phyloP scores from a whole-genome alignment of 2,797 vertebrate genomes.

The Tiaroga cobitis region DNA sequence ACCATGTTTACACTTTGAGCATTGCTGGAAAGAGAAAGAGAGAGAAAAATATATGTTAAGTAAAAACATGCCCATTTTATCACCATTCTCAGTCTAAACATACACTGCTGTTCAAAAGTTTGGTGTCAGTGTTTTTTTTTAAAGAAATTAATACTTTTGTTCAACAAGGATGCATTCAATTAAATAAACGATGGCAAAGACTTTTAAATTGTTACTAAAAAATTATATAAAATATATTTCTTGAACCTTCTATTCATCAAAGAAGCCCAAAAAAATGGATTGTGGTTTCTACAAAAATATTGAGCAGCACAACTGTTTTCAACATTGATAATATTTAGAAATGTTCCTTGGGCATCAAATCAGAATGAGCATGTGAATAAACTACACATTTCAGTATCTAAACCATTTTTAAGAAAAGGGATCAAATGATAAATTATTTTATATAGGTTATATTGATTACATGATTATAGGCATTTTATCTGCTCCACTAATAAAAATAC shows the following conservation, averaged over 20 bases:
- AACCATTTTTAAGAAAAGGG: not conserved
- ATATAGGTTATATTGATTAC: not conserved
- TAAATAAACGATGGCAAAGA: not conserved
- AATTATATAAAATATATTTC: not conserved
- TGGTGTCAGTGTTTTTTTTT: not conserved
- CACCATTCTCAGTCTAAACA: not conserved
- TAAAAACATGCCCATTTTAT: not conserved
- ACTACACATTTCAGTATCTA: not conserved
- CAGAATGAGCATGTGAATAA: not conserved
- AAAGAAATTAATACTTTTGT: not conserved
- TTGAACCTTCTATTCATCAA: not conserved
- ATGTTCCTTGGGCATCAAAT: not conserved
- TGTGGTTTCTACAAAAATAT: slow-evolving; percentile 42
- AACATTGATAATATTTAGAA: not conserved
- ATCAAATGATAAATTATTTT: not conserved
- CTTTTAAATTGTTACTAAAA: not conserved
- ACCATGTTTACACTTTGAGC: slow-evolving; percentile 99
- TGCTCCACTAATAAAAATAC: not conserved
- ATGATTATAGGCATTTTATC: not conserved
- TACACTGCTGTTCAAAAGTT: not conserved
- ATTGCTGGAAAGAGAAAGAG: slow-evolving; percentile 83
- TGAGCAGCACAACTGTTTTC: not conserved
- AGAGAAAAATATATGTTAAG: not conserved
- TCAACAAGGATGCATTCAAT: not conserved
- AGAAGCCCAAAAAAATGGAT: slow-evolving; percentile 15